Conservation (phyloP, 2,888 invertebrate species). For the Stenoptilia bipunctidactyla region DNA sequence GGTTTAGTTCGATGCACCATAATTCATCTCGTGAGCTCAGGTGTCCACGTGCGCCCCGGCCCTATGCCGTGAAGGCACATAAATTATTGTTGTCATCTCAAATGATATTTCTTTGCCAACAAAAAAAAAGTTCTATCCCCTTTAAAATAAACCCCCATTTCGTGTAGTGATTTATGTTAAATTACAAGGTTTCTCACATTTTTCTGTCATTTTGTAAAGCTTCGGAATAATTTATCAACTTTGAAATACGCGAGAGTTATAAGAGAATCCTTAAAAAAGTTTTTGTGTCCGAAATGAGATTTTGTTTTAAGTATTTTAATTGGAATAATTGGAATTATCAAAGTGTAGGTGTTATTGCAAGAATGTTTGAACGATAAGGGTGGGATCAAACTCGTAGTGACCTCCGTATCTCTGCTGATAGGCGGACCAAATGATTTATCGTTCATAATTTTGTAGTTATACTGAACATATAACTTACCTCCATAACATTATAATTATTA, state of each 20-base stretch:
- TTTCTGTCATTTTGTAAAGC: slow-evolving; percentile 29
- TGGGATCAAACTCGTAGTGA: too few species aligned
- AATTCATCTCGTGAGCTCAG: slow-evolving; percentile 51
- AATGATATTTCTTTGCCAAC: slow-evolving; percentile 48
- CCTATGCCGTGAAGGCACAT: slow-evolving; percentile 29
- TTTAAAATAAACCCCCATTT: slow-evolving; percentile 36
- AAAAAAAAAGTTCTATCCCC: slow-evolving; percentile 44
- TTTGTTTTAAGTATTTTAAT: neutral
- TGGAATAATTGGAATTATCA: too few species aligned
- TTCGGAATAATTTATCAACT: slow-evolving; percentile 35
- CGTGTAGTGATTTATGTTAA: slow-evolving; percentile 57
- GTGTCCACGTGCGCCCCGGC: slow-evolving; percentile 23
- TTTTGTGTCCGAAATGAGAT: slow-evolving; percentile 15
- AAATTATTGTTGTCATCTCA: slow-evolving; percentile 54
- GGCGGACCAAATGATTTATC: too few species aligned
- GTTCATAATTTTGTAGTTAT: too few species aligned
- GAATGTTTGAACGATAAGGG: too few species aligned
- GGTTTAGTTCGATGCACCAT: slow-evolving; percentile 20
- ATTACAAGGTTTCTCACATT: slow-evolving; percentile 49
- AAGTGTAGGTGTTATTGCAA: too few species aligned
- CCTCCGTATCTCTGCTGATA: too few species aligned
- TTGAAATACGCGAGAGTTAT: slow-evolving; percentile 25
- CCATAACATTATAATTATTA: too few species aligned
- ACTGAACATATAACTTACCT: too few species aligned
- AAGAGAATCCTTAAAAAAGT: slow-evolving; percentile 34